These are phyloP conservation scores for Caenorhabditis latens DNA, from an alignment of 1,140 invertebrate genomes.

Conservation along the genomic window DNA sequence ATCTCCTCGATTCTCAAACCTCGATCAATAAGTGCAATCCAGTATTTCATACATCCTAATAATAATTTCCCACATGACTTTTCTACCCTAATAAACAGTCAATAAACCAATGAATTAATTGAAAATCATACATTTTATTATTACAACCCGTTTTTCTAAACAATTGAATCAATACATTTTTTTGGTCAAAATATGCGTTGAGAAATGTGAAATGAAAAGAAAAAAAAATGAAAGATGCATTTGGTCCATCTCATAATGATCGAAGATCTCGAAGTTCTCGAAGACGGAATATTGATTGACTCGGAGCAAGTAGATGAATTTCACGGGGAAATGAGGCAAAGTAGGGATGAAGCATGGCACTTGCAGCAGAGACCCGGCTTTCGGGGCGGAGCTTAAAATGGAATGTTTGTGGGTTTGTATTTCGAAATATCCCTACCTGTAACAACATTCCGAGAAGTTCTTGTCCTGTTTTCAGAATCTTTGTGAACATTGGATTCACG, in stretches of 20 bases:
- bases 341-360: slow-evolving; percentile 90
- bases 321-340: slow-evolving; percentile 89
- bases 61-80: too few relatives aligned
- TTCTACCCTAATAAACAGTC: too few relatives aligned
- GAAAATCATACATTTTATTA: too few relatives aligned
- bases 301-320: slow-evolving; percentile 87
- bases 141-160: too few relatives aligned
- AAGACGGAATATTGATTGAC: slow-evolving; percentile 71
- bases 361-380: slow-evolving; percentile 87
- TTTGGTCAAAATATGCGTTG: too few relatives aligned
- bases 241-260: slow-evolving; percentile 6
- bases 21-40: too few relatives aligned
- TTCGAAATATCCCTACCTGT: slow-evolving; percentile 82
- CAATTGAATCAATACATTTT: too few relatives aligned
- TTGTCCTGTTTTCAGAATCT: slow-evolving; percentile 65
- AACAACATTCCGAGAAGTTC: slow-evolving; percentile 86
- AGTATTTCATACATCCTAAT: too few relatives aligned
- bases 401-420: slow-evolving; percentile 6
- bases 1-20: too few relatives aligned
- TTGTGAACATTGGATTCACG: slow-evolving; percentile 68
- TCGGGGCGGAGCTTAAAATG: slow-evolving; percentile 86
- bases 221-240: too few relatives aligned
- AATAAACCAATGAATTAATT: too few relatives aligned
- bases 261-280: slow-evolving; percentile 45
- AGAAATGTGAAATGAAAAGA: too few relatives aligned